Evolutionary conservation across 2,113 vertebrate genomes (phyloP).

Genomic region (Cepphus grylle): DNA sequence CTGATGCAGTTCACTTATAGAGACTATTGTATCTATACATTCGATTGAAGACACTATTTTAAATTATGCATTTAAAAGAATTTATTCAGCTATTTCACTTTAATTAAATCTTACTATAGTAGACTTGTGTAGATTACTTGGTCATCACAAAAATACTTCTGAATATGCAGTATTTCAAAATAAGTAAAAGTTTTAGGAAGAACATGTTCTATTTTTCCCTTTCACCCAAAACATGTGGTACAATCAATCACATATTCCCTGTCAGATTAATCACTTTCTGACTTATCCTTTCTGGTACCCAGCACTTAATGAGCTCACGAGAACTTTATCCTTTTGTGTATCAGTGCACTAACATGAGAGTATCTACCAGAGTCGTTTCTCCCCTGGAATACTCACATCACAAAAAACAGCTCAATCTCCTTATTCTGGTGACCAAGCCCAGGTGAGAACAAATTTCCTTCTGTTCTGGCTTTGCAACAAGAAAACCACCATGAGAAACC

Average conservation of each 20-base stretch:
- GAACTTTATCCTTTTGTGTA: background rate
- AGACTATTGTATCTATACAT: background rate
- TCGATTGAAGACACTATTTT: background rate
- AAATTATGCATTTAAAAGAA: background rate
- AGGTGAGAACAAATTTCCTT: background rate
- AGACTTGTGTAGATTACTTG: background rate
- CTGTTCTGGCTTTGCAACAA: background rate
- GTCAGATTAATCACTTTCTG: background rate
- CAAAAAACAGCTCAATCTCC: background rate
- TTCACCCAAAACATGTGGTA: background rate
- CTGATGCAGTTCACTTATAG: background rate
- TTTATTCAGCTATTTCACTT: background rate
- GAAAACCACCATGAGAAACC: background rate
- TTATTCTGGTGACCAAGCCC: background rate
- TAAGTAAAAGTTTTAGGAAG: background rate
- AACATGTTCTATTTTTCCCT: background rate
- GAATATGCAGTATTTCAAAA: background rate
- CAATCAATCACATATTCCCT: background rate
- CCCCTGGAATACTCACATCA: background rate
- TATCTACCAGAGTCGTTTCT: background rate
- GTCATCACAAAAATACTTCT: background rate
- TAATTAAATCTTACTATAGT: background rate
- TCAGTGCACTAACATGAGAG: background rate
- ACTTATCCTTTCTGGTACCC: background rate
- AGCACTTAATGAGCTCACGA: background rate